phyloP scores from a whole-genome alignment of 2,888 invertebrate genomes.

The Ellobium chinense region DNA sequence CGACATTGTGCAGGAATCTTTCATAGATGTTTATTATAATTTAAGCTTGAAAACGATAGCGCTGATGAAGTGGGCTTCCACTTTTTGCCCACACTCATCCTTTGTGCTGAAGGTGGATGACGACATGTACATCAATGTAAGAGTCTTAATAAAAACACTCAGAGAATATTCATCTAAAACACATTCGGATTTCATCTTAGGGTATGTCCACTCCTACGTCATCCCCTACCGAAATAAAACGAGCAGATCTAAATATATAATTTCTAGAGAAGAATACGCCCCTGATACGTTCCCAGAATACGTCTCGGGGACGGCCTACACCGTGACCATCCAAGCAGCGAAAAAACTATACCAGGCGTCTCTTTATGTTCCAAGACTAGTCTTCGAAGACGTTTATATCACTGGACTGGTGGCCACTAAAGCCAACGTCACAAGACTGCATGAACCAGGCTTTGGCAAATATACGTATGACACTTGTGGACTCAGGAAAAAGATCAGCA shows the following conservation, averaged over 20 bases:
- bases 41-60: constrained; percentile 79
- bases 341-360: constrained; percentile 86
- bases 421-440: constrained; percentile 81
- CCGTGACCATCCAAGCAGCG: constrained; percentile 87
- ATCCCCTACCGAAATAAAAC: constrained; percentile 88
- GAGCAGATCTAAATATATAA: constrained; percentile 92
- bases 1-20: constrained; percentile 76
- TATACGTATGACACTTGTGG: constrained; percentile 58
- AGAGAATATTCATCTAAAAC: constrained; percentile 35
- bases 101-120: constrained; percentile 78
- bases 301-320: constrained; percentile 94
- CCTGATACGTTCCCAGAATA: constrained; percentile 90
- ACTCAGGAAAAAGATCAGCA: constrained; percentile 54
- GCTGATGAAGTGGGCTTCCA: constrained; percentile 78
- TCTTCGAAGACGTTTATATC: constrained; percentile 94
- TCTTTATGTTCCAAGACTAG: constrained; percentile 86
- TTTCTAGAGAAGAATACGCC: constrained; percentile 88
- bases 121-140: constrained; percentile 63
- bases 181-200: constrained; percentile 56
- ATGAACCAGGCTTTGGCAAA: constrained; percentile 59
- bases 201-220: constrained; percentile 54
- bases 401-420: constrained; percentile 92
- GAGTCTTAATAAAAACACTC: constrained; percentile 51
- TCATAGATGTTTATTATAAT: constrained; percentile 78
- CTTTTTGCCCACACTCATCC: constrained; percentile 74